phyloP scores from a whole-genome alignment of 2,113 vertebrate species.

The Burhinus oedicnemus region DNA sequence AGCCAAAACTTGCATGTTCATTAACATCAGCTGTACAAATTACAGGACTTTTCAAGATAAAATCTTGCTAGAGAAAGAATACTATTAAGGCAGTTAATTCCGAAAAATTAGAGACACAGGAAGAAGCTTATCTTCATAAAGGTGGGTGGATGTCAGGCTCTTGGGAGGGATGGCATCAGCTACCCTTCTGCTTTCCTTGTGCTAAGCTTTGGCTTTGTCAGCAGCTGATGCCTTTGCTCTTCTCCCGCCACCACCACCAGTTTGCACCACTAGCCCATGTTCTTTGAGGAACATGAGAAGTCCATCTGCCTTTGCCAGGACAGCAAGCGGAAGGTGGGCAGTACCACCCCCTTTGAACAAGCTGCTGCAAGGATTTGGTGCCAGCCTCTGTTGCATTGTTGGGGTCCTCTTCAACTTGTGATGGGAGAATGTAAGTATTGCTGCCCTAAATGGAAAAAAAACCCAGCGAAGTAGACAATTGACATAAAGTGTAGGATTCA shows the following conservation, averaged over 20 bases:
- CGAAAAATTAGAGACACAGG: constrained; percentile 57
- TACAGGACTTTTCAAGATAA: constrained; percentile 38
- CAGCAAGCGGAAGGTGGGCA: neutral
- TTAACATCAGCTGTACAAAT: constrained; percentile 36
- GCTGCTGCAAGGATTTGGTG: neutral
- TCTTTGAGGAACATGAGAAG: neutral
- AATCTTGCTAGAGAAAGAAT: constrained; percentile 37
- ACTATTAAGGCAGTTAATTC: constrained; percentile 32
- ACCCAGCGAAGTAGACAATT: neutral
- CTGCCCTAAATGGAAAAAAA: neutral
- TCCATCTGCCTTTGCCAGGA: neutral
- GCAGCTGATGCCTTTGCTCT: neutral
- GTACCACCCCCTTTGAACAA: neutral
- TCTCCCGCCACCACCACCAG: neutral
- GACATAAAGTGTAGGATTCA: neutral
- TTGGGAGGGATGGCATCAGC: neutral
- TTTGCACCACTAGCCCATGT: neutral
- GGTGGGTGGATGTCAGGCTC: constrained; percentile 2
- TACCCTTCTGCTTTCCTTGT: neutral
- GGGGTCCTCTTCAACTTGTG: neutral
- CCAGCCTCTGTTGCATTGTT: neutral
- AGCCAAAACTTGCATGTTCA: constrained; percentile 47
- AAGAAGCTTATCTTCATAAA: constrained; percentile 47
- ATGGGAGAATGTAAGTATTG: neutral
- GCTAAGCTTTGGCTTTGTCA: neutral